Percentiles rank a stretch among this genome's conserved stretches.
These are phyloP conservation scores for Bovichtus diacanthus DNA, from an alignment of 2,797 vertebrate genomes.

Conservation along the genomic window DNA sequence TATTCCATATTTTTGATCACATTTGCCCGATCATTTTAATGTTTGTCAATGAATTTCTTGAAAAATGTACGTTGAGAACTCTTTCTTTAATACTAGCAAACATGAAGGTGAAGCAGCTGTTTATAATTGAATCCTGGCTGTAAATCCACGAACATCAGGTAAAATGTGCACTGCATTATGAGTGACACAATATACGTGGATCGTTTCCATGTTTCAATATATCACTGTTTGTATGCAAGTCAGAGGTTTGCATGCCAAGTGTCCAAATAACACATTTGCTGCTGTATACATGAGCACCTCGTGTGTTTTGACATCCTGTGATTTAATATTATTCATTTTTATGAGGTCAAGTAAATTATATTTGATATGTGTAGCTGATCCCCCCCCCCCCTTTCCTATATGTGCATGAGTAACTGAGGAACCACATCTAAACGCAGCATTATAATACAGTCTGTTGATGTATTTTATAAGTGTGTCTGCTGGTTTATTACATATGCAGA, in stretches of 20 bases:
- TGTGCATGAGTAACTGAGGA: constrained; percentile 72
- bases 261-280: constrained; percentile 62
- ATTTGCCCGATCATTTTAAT: too few relatives aligned
- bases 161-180: constrained; percentile 16
- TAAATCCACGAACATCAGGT: constrained; percentile 4
- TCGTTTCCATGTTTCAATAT: constrained; percentile 39
- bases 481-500: constrained; percentile 87
- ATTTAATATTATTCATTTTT: constrained; percentile 78
- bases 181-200: constrained; percentile 12
- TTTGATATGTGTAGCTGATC: constrained; percentile 74
- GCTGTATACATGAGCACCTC: constrained; percentile 44
- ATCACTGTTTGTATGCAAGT: constrained; percentile 39
- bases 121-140: neutral
- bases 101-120: neutral
- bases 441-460: constrained; percentile 82
- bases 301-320: constrained; percentile 70
- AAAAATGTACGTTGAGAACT: neutral
- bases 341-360: constrained; percentile 80
- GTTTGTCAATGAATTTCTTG: neutral
- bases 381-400: constrained; percentile 37
- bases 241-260: constrained; percentile 47
- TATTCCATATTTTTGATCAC: neutral
- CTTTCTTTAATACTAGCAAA: neutral
- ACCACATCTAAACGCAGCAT: constrained; percentile 76
- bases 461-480: constrained; percentile 86